Conservation (phyloP, 2,113 vertebrate species). For the Ariopsis seemanni region DNA sequence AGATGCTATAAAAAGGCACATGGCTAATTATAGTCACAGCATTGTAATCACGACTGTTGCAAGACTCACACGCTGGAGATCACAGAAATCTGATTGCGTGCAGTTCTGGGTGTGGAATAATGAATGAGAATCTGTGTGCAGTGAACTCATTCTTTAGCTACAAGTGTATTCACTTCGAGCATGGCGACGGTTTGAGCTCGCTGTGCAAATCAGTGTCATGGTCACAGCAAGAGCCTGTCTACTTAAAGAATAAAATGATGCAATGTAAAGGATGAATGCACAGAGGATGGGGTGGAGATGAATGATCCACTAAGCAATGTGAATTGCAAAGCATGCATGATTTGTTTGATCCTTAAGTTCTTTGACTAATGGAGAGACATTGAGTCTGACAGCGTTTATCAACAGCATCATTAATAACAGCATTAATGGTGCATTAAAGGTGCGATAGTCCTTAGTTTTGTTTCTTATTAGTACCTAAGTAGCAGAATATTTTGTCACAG, state of each 20-base stretch:
- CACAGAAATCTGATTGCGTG: not conserved
- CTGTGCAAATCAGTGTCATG: not conserved
- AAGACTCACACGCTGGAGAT: not conserved
- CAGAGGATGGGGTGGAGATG: not conserved
- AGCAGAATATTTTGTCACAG: no score
- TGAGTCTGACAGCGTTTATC: not conserved
- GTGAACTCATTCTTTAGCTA: not conserved
- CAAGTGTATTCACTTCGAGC: not conserved
- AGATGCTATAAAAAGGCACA: slow-evolving; percentile 1
- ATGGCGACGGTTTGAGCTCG: not conserved
- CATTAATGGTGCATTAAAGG: not conserved
- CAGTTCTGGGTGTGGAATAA: not conserved
- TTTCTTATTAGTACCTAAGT: not conserved
- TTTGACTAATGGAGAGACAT: not conserved
- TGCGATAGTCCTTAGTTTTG: not conserved
- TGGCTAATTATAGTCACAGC: slow-evolving; percentile 2
- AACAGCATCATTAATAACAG: not conserved
- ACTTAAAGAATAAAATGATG: not conserved
- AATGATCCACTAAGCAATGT: not conserved
- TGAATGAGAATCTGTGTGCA: not conserved
- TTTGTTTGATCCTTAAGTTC: not conserved
- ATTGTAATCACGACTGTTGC: slow-evolving; percentile 5
- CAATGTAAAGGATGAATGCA: not conserved
- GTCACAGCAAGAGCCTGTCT: not conserved
- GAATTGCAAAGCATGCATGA: not conserved